These are phyloP conservation scores for Menura novaehollandiae DNA, from an alignment of 2,113 vertebrate genomes.

Conservation along the genomic window DNA sequence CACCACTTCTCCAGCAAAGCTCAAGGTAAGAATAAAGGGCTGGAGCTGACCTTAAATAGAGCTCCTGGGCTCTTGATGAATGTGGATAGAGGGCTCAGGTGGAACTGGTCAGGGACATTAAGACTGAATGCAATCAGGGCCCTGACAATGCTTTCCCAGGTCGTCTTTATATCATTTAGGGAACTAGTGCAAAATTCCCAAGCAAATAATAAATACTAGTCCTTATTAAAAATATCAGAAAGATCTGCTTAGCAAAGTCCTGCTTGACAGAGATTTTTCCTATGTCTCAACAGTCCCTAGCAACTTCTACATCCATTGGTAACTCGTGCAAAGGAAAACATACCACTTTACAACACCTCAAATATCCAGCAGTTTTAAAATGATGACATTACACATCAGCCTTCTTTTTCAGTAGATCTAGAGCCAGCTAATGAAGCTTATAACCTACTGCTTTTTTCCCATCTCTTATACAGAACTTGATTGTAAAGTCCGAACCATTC, in stretches of 20 bases:
- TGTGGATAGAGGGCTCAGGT: neutral
- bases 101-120: neutral
- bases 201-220: neutral
- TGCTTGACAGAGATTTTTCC: neutral
- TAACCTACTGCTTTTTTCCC: neutral
- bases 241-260: neutral
- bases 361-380: neutral
- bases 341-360: neutral
- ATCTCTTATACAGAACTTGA: neutral
- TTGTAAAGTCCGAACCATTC: neutral
- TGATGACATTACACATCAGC: neutral
- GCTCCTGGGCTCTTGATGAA: neutral
- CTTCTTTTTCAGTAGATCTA: neutral
- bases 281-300: neutral
- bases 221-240: neutral
- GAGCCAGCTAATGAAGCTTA: neutral
- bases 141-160: neutral
- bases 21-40: fast-evolving
- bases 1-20: neutral
- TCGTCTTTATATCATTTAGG: neutral
- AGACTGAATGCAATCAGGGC: neutral
- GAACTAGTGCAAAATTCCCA: neutral
- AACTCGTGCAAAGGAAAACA: neutral
- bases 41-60: neutral
- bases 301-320: neutral